Percentiles rank a stretch among this genome's conserved stretches.
Evolutionary conservation across 2,113 vertebrate genomes (phyloP).

Genomic region (Brachyhypopomus occidentalis): DNA sequence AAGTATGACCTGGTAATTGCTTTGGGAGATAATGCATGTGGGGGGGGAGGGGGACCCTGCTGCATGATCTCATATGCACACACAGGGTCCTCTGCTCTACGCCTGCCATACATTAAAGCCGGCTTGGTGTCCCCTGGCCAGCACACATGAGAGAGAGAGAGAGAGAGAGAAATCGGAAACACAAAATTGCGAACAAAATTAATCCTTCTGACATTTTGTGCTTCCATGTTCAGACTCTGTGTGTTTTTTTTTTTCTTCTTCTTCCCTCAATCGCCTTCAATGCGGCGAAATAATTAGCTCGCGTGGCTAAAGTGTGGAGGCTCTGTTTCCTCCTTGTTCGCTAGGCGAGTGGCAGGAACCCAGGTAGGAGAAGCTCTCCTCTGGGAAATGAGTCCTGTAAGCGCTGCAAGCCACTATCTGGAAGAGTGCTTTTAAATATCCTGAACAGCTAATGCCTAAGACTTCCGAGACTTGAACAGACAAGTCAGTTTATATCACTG

Average conservation of each 20-base stretch:
- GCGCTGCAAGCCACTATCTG: conserved; percentile 13
- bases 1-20: conserved; percentile 60
- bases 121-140: conserved; percentile 45
- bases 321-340: neutral
- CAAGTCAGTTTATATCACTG: conserved; percentile 49
- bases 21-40: conserved; percentile 57
- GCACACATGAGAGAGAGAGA: conserved; percentile 20
- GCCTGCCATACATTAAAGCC: conserved; percentile 60
- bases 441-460: conserved; percentile 36
- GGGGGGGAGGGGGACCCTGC: conserved; percentile 24
- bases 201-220: conserved; percentile 64
- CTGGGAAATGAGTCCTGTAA: conserved; percentile 46
- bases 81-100: conserved; percentile 42
- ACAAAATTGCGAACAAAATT: conserved; percentile 54
- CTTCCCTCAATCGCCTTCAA: neutral
- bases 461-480: conserved; percentile 41
- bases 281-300: conserved; percentile 22
- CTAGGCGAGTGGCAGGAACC: neutral
- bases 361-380: conserved; percentile 34
- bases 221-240: conserved; percentile 40
- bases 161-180: conserved; percentile 48
- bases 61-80: conserved; percentile 57
- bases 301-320: conserved; percentile 22
- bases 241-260: neutral
- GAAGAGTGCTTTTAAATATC: conserved; percentile 51